Conservation (phyloP, 2,113 vertebrate genomes). For the Pollimyrus isidori region DNA sequence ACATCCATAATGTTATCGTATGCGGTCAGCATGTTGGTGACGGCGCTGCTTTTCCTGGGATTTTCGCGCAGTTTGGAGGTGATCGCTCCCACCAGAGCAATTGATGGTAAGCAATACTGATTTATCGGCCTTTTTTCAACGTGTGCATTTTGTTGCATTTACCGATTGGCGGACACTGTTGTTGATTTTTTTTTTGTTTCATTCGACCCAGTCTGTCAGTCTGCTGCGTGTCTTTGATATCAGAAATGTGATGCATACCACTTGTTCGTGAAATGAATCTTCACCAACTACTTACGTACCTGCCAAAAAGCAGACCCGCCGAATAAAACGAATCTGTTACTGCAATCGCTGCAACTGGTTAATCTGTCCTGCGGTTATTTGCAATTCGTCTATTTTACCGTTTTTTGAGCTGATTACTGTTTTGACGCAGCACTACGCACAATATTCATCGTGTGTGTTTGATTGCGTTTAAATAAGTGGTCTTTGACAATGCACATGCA, state of each 20-base stretch:
- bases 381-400: not conserved
- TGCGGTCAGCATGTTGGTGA: constrained; percentile 47
- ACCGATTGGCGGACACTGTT: not conserved
- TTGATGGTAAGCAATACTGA: constrained; percentile 57
- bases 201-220: not conserved
- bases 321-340: not conserved
- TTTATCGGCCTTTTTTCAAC: not conserved
- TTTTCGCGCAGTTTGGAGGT: constrained; percentile 61
- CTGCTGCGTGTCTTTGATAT: not conserved
- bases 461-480: not conserved
- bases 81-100: constrained; percentile 47
- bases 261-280: constrained; percentile 9
- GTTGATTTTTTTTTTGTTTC: not conserved
- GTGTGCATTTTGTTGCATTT: constrained; percentile 3
- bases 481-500: not conserved
- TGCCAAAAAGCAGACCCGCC: not conserved
- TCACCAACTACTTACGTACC: not conserved
- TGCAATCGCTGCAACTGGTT: not conserved
- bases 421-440: not conserved
- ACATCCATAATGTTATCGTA: constrained; percentile 48
- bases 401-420: not conserved
- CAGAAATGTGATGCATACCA: constrained; percentile 8
- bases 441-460: too few relatives aligned
- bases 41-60: constrained; percentile 56
- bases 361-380: not conserved